Conservation (phyloP, 2,797 vertebrate species). For the Lycodopsis pacificus region DNA sequence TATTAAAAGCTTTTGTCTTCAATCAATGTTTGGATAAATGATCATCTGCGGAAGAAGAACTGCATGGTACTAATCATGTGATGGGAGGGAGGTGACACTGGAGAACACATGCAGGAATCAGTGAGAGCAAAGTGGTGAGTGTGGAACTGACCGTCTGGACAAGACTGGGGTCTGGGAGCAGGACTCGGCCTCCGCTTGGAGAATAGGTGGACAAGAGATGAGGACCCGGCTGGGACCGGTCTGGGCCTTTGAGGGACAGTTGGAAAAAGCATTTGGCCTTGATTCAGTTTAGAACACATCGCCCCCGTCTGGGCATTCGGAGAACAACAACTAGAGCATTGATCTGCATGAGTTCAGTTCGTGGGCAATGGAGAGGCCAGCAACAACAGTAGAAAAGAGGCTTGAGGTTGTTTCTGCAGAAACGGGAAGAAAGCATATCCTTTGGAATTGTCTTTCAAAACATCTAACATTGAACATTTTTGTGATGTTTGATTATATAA, state of each 20-base stretch:
- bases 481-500: not conserved
- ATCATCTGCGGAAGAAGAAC: not conserved
- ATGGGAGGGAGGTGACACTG: too few relatives aligned
- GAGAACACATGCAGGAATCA: not conserved
- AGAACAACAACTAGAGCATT: slow-evolving; percentile 21
- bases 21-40: not conserved
- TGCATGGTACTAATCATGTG: not conserved
- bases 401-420: too few relatives aligned
- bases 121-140: not conserved
- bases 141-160: not conserved
- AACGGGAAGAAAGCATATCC: too few relatives aligned
- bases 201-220: not conserved
- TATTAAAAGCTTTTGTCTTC: not conserved
- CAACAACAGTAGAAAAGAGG: too few relatives aligned
- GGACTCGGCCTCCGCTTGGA: not conserved
- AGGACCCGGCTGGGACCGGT: not conserved
- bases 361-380: too few relatives aligned
- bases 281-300: slow-evolving; percentile 13
- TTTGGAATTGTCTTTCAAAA: too few relatives aligned
- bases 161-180: not conserved
- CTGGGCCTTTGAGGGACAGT: not conserved
- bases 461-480: too few relatives aligned
- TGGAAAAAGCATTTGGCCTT: not conserved
- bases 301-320: slow-evolving; percentile 49
- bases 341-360: not conserved